A percentile compares a stretch with the other conserved stretches of the same genome.
Conservation (phyloP, 2,797 vertebrate species). For the Vireo griseus region DNA sequence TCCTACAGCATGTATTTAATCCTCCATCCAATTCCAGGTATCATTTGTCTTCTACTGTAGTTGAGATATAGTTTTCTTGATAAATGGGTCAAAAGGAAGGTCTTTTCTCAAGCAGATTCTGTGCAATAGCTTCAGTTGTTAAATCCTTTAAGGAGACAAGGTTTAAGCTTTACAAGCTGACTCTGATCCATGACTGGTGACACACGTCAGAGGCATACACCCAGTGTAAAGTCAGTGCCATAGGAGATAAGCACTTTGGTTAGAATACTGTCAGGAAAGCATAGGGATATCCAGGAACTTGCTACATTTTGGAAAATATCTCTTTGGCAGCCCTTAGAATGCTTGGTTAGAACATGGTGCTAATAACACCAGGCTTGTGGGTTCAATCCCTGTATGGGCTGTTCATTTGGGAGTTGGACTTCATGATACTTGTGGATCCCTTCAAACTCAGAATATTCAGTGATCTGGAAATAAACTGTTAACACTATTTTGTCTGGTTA, state of each 20-base stretch:
- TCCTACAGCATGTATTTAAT: neutral
- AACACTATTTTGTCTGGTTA: neutral
- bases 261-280: neutral
- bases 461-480: neutral
- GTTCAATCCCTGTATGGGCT: neutral
- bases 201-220: neutral
- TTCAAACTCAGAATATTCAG: neutral
- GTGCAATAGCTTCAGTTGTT: neutral
- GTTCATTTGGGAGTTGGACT: neutral
- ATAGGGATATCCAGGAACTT: neutral
- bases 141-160: conserved; percentile 28
- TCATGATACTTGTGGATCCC: neutral
- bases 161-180: neutral
- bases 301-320: neutral
- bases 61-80: neutral
- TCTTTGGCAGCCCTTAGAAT: neutral
- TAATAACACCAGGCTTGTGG: neutral
- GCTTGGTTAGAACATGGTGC: neutral
- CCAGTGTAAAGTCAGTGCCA: neutral
- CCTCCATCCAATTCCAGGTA: neutral
- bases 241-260: neutral
- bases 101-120: neutral
- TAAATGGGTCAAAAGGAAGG: neutral
- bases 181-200: neutral
- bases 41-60: neutral